phyloP scores from a whole-genome alignment of 37 sponge, comb jelly and placozoan species.

The Tethya wilhelma region DNA sequence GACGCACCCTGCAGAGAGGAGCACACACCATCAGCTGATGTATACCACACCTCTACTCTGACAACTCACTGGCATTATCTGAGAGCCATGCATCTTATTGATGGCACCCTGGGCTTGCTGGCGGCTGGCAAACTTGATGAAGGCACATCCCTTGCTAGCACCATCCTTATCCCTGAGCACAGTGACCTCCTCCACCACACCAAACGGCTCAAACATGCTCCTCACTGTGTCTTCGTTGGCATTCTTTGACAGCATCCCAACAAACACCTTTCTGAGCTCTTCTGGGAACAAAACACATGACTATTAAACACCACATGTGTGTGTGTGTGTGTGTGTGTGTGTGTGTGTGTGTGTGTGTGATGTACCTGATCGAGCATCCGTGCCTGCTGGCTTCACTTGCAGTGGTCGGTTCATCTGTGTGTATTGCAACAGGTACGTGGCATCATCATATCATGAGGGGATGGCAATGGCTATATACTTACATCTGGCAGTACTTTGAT shows the following conservation, averaged over 20 bases:
- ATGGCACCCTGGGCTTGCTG: slow-evolving; percentile 92
- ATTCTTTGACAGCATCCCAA: slow-evolving; percentile 96
- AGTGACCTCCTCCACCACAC: slow-evolving; percentile 91
- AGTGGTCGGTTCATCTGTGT: slow-evolving; percentile 93
- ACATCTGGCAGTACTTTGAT: slow-evolving; percentile 87
- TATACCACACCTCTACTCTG: too few species aligned
- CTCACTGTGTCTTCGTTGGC: slow-evolving; percentile 78
- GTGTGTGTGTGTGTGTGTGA: background rate
- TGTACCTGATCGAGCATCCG: slow-evolving; percentile 82
- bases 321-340: background rate
- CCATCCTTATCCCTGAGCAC: slow-evolving; percentile 86
- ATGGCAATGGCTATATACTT: slow-evolving; percentile 4
- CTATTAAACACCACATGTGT: background rate
- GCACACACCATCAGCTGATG: background rate
- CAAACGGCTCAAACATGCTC: slow-evolving; percentile 88
- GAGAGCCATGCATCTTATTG: slow-evolving; percentile 88
- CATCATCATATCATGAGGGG: background rate
- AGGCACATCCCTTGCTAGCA: slow-evolving; percentile 93
- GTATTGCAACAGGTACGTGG: background rate
- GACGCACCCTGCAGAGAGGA: slow-evolving; percentile 70
- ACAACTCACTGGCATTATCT: slow-evolving; percentile 85
- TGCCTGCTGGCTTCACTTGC: slow-evolving; percentile 93
- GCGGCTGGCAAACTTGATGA: slow-evolving; percentile 84
- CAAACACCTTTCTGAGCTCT: slow-evolving; percentile 96
- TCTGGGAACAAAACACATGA: slow-evolving; percentile 44